Percentiles rank a stretch among this genome's conserved stretches.
Evolutionary conservation across 2,113 vertebrate species (phyloP).

Genomic region (Scatophagus argus): DNA sequence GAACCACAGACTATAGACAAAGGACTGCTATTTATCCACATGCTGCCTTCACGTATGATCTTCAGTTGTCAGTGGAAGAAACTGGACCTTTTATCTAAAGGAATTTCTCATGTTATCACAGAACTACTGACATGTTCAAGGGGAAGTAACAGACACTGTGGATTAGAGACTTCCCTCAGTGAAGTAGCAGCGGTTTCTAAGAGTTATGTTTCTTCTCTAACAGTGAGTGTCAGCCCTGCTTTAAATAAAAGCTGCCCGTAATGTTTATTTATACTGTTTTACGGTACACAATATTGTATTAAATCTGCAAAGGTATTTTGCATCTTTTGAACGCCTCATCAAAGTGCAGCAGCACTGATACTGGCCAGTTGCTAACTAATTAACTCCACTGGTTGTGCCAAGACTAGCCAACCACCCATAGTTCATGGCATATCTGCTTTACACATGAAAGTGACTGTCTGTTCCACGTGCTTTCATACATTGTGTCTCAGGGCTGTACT

Average conservation of each 20-base stretch:
- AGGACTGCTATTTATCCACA: neutral
- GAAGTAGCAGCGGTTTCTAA: neutral
- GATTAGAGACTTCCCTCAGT: neutral
- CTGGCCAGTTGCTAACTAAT: neutral
- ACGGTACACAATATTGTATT: no score
- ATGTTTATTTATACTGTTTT: neutral
- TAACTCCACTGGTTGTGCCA: neutral
- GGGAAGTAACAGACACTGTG: neutral
- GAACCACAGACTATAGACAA: neutral
- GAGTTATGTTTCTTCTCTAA: neutral
- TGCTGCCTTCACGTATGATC: no score
- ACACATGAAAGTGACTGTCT: neutral
- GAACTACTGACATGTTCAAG: neutral
- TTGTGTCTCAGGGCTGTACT: neutral
- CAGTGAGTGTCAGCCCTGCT: conserved; percentile 1
- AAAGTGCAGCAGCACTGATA: neutral
- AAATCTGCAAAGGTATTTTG: neutral
- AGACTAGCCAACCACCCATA: neutral
- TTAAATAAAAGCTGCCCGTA: neutral
- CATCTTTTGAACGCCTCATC: neutral
- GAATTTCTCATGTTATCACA: neutral
- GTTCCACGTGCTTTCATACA: neutral
- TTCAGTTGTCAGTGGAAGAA: no score
- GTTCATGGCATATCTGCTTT: neutral
- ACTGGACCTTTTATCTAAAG: neutral